phyloP scores from a whole-genome alignment of 2,888 invertebrate species.

The Dasysyrphus tricinctus region DNA sequence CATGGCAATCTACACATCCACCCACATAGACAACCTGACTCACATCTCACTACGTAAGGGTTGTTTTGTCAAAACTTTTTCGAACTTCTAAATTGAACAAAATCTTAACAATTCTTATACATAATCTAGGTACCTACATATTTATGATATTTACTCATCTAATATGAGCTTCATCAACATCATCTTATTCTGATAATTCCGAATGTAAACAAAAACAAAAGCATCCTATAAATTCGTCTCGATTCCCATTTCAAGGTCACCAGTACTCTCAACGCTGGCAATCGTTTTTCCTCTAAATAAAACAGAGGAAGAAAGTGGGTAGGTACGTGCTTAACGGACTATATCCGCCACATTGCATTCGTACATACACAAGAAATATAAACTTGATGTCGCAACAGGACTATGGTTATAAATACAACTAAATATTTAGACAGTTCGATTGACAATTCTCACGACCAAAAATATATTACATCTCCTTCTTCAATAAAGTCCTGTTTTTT shows the following conservation, averaged over 20 bases:
- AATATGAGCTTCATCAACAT: background rate
- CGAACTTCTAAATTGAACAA: too few relatives aligned
- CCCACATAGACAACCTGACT: too few relatives aligned
- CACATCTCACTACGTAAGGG: too few relatives aligned
- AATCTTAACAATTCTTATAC: too few relatives aligned
- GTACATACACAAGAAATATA: constrained; percentile 34
- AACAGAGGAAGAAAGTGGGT: background rate
- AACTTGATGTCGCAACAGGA: constrained; percentile 12
- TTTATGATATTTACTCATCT: too few relatives aligned
- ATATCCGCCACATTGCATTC: constrained; percentile 55
- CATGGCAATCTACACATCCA: too few relatives aligned
- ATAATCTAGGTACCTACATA: too few relatives aligned
- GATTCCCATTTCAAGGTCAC: background rate
- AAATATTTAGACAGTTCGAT: constrained; percentile 52
- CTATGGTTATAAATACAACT: constrained; percentile 28
- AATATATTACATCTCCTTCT: background rate
- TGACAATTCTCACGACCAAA: constrained; percentile 33
- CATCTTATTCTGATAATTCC: background rate
- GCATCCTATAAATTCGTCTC: background rate
- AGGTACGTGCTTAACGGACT: constrained; percentile 49
- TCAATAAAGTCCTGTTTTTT: background rate
- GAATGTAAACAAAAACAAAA: background rate
- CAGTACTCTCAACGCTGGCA: constrained; percentile 9
- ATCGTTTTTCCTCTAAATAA: constrained; percentile 15
- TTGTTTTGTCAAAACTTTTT: too few relatives aligned